Base-by-base conservation (phyloP, 2,888 invertebrate genomes). In the Dolomedes plantarius region DNA sequence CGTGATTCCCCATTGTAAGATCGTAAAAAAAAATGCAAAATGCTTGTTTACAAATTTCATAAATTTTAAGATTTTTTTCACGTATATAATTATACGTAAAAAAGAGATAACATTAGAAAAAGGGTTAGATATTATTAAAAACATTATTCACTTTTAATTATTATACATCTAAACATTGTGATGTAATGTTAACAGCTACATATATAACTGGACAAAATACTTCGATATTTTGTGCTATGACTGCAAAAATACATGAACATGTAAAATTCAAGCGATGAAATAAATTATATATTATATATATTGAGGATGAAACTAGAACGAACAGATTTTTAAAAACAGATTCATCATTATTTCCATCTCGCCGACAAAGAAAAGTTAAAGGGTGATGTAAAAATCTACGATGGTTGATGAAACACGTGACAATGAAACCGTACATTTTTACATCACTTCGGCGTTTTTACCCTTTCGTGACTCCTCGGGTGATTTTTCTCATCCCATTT, bases 371-470 rank as follows among this genome's bases (percentile, higher is more conserved):
- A 36, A 36, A 36, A n/a, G n/a, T n/a, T n/a, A n/a, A n/a, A n/a
- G n/a, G n/a, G 56, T 23, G 56, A 56, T 56, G 29, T 41, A 39
- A 78, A 31, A 73, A 73, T 31, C 73, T 65, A 65, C 50, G 32
- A 67, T 72, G 79, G 65, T 23, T 23, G 28, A n/a, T 28, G 50
- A 80, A 72, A 6, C 46, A 80, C 56, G 36, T 50, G 65, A 73
- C 41, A 31, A 65, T 64, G 28, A 65, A 64, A 62, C 16, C n/a
- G 32, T n/a, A 56, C 11, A 27, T 41, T 19, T n/a, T n/a, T 28
- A 72, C 79, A 79, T 65, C 71, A 64, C 69, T 41, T 28, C 46
- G 16, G 46, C 28, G n/a, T n/a, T n/a, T n/a, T n/a, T n/a, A n/a
- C n/a, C n/a, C n/a, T n/a, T n/a, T n/a, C n/a, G n/a, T n/a, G n/a